Evolutionary conservation across 2,888 invertebrate genomes (phyloP), one percentile per base, ranked within the genome.

Genomic region (Gisinianus flammeolus): DNA sequence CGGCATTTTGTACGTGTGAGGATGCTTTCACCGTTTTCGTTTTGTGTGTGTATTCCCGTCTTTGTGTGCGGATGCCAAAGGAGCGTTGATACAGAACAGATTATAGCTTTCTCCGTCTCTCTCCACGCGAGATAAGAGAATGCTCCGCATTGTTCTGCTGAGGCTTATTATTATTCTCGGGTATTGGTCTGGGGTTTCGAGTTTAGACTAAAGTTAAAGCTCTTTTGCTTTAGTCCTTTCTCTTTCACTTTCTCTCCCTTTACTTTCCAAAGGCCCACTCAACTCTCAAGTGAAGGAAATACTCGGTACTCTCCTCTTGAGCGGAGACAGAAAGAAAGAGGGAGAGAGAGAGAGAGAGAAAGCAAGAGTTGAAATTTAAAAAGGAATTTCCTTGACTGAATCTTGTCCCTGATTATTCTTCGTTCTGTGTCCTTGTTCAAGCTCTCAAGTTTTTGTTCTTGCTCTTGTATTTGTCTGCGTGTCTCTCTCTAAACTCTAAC

Each of bases 401-500:
- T n/a, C n/a, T n/a, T n/a, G n/a, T n/a, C n/a, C n/a, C n/a, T n/a
- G n/a, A n/a, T n/a, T n/a, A n/a, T n/a, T n/a, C n/a, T n/a, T n/a
- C n/a, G 44, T 6, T 16, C 44, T 44, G 44, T 6, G 44, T 44
- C 44, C 8, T 44, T 6, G 44, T 44, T 44, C 44, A 44, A 44
- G 44, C 8, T n/a, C 26, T 28, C 26, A 26, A 26, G 62, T 62
- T 24, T 26, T 62, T 26, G 5, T 28, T 62, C 62, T 62, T 62
- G 26, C 26, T 26, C 26, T 26, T 62, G 2, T 56, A 6, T 22
- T n/a, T 22, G n/a, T n/a, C 22, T 58, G 1, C 58, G 3, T 44
- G 3, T 44, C 44, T 44, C 69, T 22, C 44, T 69, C 28, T 22
- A 22, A 69, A 69, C 44, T 24, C 69, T 35, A 71, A 71, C 71